Evolutionary conservation across 2,888 invertebrate genomes (phyloP).

Genomic region (Fabriciana adippe): DNA sequence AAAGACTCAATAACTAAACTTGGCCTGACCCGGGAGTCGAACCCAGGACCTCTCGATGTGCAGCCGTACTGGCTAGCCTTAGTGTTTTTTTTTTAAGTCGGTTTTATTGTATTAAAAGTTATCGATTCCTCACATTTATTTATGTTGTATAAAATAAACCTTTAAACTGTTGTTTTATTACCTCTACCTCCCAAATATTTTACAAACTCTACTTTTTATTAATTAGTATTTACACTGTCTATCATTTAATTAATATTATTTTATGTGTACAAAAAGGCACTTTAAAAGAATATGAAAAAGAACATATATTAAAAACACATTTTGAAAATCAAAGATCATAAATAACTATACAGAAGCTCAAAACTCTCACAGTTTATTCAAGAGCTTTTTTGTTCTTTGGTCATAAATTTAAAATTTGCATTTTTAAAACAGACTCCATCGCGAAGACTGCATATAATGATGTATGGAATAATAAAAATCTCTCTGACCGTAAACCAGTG

Average conservation of each 20-base stretch:
- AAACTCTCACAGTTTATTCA: slow-evolving; percentile 10
- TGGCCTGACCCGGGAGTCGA: too few species aligned
- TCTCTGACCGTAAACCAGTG: slow-evolving; percentile 29
- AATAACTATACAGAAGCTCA: slow-evolving; percentile 22
- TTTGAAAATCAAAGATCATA: slow-evolving; percentile 16
- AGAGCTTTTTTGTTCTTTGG: slow-evolving; percentile 10
- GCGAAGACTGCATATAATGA: slow-evolving; percentile 37
- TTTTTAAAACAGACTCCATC: slow-evolving; percentile 33
- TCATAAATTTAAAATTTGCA: slow-evolving; percentile 45
- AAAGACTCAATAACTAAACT: too few species aligned
- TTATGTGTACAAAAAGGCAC: not conserved
- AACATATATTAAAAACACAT: not conserved
- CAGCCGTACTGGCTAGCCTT: too few species aligned
- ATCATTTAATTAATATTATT: not conserved
- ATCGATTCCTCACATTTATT: too few species aligned
- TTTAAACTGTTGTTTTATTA: too few species aligned
- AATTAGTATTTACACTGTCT: too few species aligned
- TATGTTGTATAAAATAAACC: too few species aligned
- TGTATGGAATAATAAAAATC: slow-evolving; percentile 37
- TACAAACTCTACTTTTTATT: too few species aligned
- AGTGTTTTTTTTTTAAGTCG: too few species aligned
- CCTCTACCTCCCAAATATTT: too few species aligned
- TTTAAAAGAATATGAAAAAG: not conserved
- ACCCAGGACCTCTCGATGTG: too few species aligned
- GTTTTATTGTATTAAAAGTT: too few species aligned